Evolutionary conservation across 1,140 invertebrate species (phyloP).

Genomic region (Zaprionus davidi): DNA sequence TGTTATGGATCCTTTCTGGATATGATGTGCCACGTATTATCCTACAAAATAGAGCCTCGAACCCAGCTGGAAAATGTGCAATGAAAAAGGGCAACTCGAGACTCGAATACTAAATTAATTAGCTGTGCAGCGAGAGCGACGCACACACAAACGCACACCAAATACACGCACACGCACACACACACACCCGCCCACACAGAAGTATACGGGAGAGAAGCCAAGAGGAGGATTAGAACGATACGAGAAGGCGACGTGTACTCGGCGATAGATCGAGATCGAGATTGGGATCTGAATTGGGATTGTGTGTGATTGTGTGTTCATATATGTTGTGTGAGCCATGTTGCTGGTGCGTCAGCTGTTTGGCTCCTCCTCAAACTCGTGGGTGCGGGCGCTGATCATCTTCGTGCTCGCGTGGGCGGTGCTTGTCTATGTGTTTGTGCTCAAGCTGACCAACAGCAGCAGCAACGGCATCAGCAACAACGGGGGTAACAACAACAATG

Average conservation of each 20-base stretch:
- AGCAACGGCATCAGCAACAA: neutral
- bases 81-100: constrained; percentile 28
- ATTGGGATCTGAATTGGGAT: neutral
- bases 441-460: constrained; percentile 65
- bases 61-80: constrained; percentile 41
- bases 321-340: constrained; percentile 51
- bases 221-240: constrained; percentile 3
- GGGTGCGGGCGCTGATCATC: constrained; percentile 78
- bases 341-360: constrained; percentile 80
- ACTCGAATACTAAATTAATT: constrained; percentile 27
- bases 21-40: constrained; percentile 34
- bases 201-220: neutral
- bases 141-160: neutral
- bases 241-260: neutral
- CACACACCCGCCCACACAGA: neutral
- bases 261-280: neutral
- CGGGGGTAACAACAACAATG: neutral
- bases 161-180: neutral
- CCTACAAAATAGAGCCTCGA: constrained; percentile 4
- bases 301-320: neutral
- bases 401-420: constrained; percentile 80
- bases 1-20: constrained; percentile 12
- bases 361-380: constrained; percentile 77
- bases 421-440: constrained; percentile 81
- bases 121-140: constrained; percentile 23